Base-by-base conservation (phyloP, 2,888 invertebrate genomes). In the Neria commutata region DNA sequence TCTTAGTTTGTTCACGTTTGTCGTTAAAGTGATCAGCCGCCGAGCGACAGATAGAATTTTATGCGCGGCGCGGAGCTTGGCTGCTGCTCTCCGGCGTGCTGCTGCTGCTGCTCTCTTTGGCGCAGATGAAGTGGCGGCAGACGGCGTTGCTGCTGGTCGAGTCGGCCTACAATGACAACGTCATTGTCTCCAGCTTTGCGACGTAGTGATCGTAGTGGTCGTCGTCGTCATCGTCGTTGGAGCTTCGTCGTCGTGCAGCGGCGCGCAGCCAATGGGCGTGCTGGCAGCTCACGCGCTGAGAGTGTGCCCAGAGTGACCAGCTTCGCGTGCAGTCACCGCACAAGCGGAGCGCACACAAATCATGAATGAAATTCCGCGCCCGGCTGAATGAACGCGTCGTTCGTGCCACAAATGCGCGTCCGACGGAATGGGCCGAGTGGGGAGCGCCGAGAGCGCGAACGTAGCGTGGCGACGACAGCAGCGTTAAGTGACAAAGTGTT, bases 11-110 rank as follows among this genome's bases (percentile, higher is more conserved):
- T 66, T 61, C 69, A 65, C 71, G 67, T 67, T 60, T 61, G 63
- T 59, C 65, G 64, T 67, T 62, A 63, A 66, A 73, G 70, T 73
- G 73, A 73, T 67, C 67, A 68, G 67, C 67, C 67, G 59, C 57
- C 56, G 52, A 53, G 53, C 59, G 62, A 63, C 59, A 66, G 62
- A 62, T 60, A 66, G 62, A 67, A 68, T 65, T 68, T 69, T 70
- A 61, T 61, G 57, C 26, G 47, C 11, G 46, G 42, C 5, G 19
- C 17, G 17, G 16, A 10, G 5, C 42, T 42, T 21, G 11, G 19
- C 11, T 29, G 14, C 4, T 25, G 48, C 48, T 24, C 48, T 29
- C 40, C 51, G 46, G 19, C 6, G n/a, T 4, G 37, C 16, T 42
- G 10, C 14, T 19, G 4, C 19, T 42, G 42, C n/a, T n/a, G n/a